These are phyloP conservation scores for Astyanax mexicanus DNA, from an alignment of 2,797 vertebrate genomes.

Conservation along the genomic window DNA sequence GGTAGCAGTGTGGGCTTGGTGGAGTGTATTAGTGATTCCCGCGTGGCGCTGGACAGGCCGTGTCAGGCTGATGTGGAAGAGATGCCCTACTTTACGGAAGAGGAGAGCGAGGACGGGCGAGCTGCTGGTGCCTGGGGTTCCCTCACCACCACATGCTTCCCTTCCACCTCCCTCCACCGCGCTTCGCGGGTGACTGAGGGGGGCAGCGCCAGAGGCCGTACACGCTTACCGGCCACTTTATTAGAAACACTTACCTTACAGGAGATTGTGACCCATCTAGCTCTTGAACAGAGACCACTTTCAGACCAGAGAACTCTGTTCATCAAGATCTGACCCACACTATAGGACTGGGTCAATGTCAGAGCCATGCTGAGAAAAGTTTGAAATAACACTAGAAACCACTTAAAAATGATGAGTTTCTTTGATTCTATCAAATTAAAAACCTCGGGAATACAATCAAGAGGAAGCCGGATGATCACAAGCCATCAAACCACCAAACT, in stretches of 20 bases:
- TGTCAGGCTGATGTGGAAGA: constrained; percentile 71
- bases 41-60: constrained; percentile 55
- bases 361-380: no score
- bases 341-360: no score
- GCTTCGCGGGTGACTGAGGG: constrained; percentile 57
- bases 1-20: constrained; percentile 39
- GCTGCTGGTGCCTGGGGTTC: constrained; percentile 50
- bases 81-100: constrained; percentile 71
- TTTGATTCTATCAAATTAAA: no score
- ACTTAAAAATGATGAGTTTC: no score
- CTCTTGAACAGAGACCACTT: not conserved
- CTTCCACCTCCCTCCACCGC: constrained; percentile 41
- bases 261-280: not conserved
- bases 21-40: constrained; percentile 62
- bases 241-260: not conserved
- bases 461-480: no score
- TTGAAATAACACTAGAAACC: no score
- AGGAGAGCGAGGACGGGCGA: constrained; percentile 45
- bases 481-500: no score
- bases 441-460: no score
- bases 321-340: no score
- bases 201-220: constrained; percentile 60
- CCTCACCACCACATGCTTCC: constrained; percentile 5
- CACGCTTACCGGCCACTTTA: not conserved
- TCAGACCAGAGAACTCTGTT: not conserved